These are phyloP conservation scores for Fragum whitleyi DNA, from an alignment of 2,888 invertebrate species.

Conservation along the genomic window DNA sequence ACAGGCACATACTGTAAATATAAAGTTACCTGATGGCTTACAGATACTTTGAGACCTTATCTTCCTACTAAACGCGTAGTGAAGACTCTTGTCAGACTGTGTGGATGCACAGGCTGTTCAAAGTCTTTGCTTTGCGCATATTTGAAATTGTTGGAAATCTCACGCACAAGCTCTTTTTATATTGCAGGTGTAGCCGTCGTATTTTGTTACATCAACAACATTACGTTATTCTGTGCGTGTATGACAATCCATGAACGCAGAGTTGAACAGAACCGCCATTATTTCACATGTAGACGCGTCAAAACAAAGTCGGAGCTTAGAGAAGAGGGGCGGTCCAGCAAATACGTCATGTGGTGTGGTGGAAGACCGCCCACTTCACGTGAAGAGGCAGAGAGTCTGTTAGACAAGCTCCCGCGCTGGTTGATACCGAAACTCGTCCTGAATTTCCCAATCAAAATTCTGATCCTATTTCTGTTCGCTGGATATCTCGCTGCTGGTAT, in stretches of 20 bases:
- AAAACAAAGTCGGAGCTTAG: slow-evolving; percentile 33
- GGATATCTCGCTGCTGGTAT: slow-evolving; percentile 64
- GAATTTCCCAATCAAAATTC: slow-evolving; percentile 52
- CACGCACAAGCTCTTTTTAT: too few species aligned
- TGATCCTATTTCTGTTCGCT: slow-evolving; percentile 64
- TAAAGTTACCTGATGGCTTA: too few species aligned
- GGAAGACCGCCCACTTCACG: slow-evolving; percentile 36
- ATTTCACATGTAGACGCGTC: slow-evolving; percentile 29
- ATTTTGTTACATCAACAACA: slow-evolving; percentile 67
- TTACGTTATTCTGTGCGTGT: slow-evolving; percentile 67
- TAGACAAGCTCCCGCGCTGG: slow-evolving; percentile 69
- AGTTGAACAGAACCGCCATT: slow-evolving; percentile 85
- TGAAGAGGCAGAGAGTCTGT: slow-evolving; percentile 63
- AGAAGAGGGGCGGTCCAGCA: slow-evolving; percentile 27
- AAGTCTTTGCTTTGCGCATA: too few species aligned
- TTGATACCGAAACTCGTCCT: slow-evolving; percentile 67
- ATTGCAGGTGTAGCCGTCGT: slow-evolving; percentile 47
- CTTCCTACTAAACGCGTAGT: too few species aligned
- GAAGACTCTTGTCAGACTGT: too few species aligned
- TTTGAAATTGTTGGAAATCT: too few species aligned
- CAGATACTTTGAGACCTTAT: too few species aligned
- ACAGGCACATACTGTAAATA: too few species aligned
- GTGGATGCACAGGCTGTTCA: too few species aligned
- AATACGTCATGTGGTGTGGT: slow-evolving; percentile 42
- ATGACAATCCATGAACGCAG: slow-evolving; percentile 59